phyloP scores from a whole-genome alignment of 2,113 vertebrate genomes.

The Odontesthes bonariensis region DNA sequence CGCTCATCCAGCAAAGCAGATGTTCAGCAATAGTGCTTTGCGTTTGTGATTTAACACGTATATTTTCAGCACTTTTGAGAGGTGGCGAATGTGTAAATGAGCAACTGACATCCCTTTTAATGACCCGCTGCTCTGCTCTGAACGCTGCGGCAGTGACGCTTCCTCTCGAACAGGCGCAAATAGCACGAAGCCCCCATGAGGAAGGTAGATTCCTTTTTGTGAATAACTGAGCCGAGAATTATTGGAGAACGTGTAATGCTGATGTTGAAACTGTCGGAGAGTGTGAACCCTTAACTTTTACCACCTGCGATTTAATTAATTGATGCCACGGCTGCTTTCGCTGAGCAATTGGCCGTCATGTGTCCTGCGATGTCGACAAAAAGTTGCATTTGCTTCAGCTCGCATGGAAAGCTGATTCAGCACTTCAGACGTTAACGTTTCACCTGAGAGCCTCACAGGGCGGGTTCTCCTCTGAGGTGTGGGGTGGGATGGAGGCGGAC shows the following conservation, averaged over 20 bases:
- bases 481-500: constrained; percentile 83
- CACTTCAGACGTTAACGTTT: constrained; percentile 34
- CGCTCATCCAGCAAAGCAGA: constrained; percentile 78
- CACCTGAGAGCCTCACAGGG: constrained; percentile 85
- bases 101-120: constrained; percentile 64
- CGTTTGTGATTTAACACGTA: constrained; percentile 78
- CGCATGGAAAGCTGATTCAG: constrained; percentile 29
- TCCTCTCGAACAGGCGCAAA: constrained; percentile 8
- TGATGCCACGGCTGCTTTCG: constrained; percentile 8
- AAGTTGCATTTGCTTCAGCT: constrained; percentile 34
- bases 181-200: constrained; percentile 30
- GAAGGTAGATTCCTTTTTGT: constrained; percentile 23
- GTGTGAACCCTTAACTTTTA: constrained; percentile 7
- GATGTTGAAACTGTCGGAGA: constrained; percentile 24
- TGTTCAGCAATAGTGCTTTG: constrained; percentile 73
- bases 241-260: constrained; percentile 19
- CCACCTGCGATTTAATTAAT: constrained; percentile 24
- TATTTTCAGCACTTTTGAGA: constrained; percentile 69
- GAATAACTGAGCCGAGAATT: constrained; percentile 30
- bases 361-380: constrained; percentile 33
- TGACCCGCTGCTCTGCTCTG: constrained; percentile 43
- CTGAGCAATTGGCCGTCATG: neutral
- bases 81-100: constrained; percentile 69
- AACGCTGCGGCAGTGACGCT: constrained; percentile 7
- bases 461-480: constrained; percentile 77